A percentile compares a stretch with the other conserved stretches of the same genome.
Conservation (phyloP, 1,140 invertebrate species). For the Oryzaephilus surinamensis region DNA sequence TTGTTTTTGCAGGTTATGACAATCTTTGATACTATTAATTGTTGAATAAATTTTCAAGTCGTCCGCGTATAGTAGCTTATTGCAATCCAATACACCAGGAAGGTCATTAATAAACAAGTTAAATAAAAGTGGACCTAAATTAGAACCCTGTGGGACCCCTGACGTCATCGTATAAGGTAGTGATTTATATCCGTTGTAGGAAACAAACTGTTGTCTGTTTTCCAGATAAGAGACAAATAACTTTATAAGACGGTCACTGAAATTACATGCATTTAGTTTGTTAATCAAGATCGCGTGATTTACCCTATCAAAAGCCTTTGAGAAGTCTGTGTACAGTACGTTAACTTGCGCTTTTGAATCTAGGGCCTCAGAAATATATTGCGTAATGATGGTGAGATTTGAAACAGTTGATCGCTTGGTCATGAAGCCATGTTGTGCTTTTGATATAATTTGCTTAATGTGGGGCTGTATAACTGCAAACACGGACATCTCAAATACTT, state of each 20-base stretch:
- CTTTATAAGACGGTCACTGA: neutral
- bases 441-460: neutral
- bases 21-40: neutral
- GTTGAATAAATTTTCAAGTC: slow-evolving; percentile 6
- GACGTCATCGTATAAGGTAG: neutral
- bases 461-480: neutral
- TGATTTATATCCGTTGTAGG: neutral
- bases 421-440: slow-evolving; percentile 9
- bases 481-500: neutral
- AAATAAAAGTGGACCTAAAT: slow-evolving; percentile 9
- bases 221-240: slow-evolving; percentile 1
- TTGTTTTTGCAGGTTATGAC: neutral
- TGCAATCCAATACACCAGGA: neutral
- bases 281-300: neutral
- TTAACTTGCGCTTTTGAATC: slow-evolving; percentile 2
- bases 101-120: slow-evolving; percentile 10
- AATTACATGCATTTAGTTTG: slow-evolving; percentile 1
- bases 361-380: slow-evolving; percentile 2
- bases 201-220: neutral
- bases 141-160: slow-evolving; percentile 9
- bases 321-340: slow-evolving; percentile 9
- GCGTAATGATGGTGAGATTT: slow-evolving; percentile 2
- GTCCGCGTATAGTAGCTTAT: slow-evolving; percentile 8
- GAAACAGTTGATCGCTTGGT: slow-evolving; percentile 2
- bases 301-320: slow-evolving; percentile 4